phyloP scores from a whole-genome alignment of 2,888 invertebrate genomes.

The Ophion ventricosus region DNA sequence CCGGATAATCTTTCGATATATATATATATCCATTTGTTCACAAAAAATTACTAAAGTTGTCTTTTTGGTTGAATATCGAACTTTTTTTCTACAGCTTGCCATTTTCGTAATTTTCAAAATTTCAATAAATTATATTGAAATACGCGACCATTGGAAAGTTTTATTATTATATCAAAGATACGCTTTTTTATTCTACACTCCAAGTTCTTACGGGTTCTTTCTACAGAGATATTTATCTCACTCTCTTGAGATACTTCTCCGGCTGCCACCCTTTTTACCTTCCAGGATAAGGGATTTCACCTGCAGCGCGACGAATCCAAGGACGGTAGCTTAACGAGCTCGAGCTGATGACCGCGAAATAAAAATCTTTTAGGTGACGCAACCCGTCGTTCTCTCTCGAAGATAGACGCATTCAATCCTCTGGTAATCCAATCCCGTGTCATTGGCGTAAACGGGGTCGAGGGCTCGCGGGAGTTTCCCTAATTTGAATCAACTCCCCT shows the following conservation, averaged over 20 bases:
- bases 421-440: conserved; percentile 53
- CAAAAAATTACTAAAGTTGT: neutral
- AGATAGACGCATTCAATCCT: conserved; percentile 51
- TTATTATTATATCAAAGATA: too few relatives aligned
- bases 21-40: neutral
- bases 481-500: conserved; percentile 44
- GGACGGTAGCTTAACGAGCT: neutral
- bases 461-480: conserved; percentile 1
- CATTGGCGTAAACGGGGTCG: neutral
- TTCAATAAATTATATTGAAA: too few relatives aligned
- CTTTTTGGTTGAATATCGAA: neutral
- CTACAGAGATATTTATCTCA: neutral
- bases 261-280: neutral
- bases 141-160: too few relatives aligned
- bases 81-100: too few relatives aligned
- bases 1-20: neutral
- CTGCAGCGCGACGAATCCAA: neutral
- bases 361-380: conserved; percentile 37
- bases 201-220: neutral
- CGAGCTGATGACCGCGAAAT: conserved; percentile 24
- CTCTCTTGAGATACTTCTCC: neutral
- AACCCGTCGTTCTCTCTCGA: conserved; percentile 34
- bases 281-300: neutral
- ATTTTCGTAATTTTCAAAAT: neutral
- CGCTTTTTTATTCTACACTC: neutral